Base-by-base conservation (phyloP, 2,113 vertebrate species). In the Vulpes ferrilata region DNA sequence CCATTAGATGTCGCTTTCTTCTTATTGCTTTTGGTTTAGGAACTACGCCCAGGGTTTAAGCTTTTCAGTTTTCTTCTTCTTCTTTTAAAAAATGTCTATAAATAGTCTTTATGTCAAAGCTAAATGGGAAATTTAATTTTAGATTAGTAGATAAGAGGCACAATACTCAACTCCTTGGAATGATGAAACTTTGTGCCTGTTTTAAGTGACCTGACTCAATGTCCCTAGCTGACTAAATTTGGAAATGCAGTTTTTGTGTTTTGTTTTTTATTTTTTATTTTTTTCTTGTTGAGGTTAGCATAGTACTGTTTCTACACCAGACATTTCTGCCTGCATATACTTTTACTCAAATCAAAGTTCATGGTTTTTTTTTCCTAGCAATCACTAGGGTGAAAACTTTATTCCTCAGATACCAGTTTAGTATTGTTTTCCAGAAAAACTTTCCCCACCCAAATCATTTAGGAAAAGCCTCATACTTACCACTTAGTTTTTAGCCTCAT, bases 91-190 rank as follows among this genome's bases (percentile, higher is more conserved):
- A 73, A 80, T 48, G 53, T 62, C 88, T 97, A 98, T 97, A 97
- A 97, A 97, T 97, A 97, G 91, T 73, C 62, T 84, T 43, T 80
- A 85, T 97, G 97, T 97, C 97, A 97, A 83, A 94, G 85, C 93
- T 88, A 80, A 88, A 93, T 5, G 89, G 96, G 97, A 97, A 97
- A 97, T 95, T 84, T 96, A 98, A 97, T 97, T 97, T 98, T 96
- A 98, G 96, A 95, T 97, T 71, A 79, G 78, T 35, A 96, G 97
- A 97, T 97, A 97, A 97, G 95, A 95, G 88, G 76, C 53, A 88
- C 38, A 88, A 25, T 43, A 92, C 93, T 98, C 95, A 97, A 27
- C 88, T 88, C 53, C 91, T 96, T 97, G 98, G 96, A 98, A 97
- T 97, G 96, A 87, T 78, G 84, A 53, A 55, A 35, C 82, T 95